A percentile compares a stretch with the other conserved stretches of the same genome.
These are phyloP conservation scores for Lepidotrigona ventralis DNA, from an alignment of 1,140 invertebrate genomes.

Conservation along the genomic window DNA sequence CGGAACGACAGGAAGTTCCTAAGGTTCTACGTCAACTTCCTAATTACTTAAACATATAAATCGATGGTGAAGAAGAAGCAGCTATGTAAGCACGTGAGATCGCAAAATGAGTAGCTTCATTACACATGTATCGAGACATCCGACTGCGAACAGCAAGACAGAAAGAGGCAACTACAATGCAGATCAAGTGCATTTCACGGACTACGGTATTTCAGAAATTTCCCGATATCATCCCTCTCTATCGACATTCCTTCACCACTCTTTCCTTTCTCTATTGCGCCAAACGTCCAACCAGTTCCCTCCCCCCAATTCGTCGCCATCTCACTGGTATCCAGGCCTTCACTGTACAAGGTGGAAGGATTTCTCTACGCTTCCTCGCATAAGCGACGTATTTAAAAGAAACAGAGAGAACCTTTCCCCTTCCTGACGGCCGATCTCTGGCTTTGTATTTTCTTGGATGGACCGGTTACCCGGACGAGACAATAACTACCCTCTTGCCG, in stretches of 20 bases:
- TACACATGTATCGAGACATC: background rate
- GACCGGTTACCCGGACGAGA: conserved; percentile 19
- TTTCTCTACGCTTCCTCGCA: conserved; percentile 33
- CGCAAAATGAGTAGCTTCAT: background rate
- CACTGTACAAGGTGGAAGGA: conserved; percentile 23
- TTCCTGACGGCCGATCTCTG: conserved; percentile 4
- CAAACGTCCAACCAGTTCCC: background rate
- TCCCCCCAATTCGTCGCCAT: too few species aligned
- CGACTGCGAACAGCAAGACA: conserved; percentile 7
- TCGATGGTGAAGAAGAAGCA: background rate
- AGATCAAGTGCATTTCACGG: conserved; percentile 64
- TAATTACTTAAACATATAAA: conserved; percentile 8
- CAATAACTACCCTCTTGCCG: conserved; percentile 45
- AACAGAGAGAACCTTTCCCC: conserved; percentile 13
- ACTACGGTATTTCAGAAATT: conserved; percentile 66
- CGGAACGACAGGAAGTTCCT: background rate
- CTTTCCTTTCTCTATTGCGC: conserved; percentile 49
- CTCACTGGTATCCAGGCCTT: background rate
- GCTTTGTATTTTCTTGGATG: conserved; percentile 20
- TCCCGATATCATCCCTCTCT: conserved; percentile 55
- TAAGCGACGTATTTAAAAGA: conserved; percentile 29
- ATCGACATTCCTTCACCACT: conserved; percentile 36
- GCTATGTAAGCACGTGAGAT: background rate
- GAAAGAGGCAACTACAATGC: conserved; percentile 53
- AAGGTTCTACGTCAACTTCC: background rate